phyloP scores from a whole-genome alignment of 2,797 vertebrate species.

The Huso huso region DNA sequence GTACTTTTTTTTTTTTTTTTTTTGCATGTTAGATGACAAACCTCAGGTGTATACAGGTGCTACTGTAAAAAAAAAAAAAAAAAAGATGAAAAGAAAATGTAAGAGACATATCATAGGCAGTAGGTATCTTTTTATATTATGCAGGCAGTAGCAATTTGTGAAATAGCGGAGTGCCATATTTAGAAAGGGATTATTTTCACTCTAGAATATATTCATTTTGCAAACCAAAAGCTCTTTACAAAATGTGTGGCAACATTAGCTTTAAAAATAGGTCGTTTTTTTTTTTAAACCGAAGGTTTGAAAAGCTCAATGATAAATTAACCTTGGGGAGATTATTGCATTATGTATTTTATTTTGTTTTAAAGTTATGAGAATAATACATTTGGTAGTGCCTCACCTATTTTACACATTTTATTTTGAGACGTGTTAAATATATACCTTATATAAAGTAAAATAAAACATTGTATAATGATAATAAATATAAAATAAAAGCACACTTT shows the following conservation, averaged over 20 bases:
- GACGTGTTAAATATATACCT: constrained; percentile 73
- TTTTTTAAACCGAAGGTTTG: constrained; percentile 35
- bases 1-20: constrained; percentile 14
- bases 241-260: constrained; percentile 31
- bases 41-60: constrained; percentile 69
- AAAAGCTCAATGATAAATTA: constrained; percentile 28
- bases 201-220: constrained; percentile 36
- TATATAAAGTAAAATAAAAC: constrained; percentile 52
- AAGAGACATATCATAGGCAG: constrained; percentile 19
- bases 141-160: constrained; percentile 8
- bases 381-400: constrained; percentile 55
- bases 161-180: constrained; percentile 20
- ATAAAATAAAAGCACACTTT: constrained; percentile 84
- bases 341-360: constrained; percentile 42
- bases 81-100: constrained; percentile 19
- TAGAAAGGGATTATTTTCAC: constrained; percentile 26
- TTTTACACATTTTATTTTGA: constrained; percentile 61
- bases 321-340: constrained; percentile 40
- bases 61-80: constrained; percentile 55
- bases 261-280: constrained; percentile 32
- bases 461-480: constrained; percentile 73
- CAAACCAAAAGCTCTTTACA: constrained; percentile 24
- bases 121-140: constrained; percentile 22
- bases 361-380: constrained; percentile 33
- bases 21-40: constrained; percentile 34